Conservation (phyloP, 2,888 invertebrate genomes). For the Syritta pipiens region DNA sequence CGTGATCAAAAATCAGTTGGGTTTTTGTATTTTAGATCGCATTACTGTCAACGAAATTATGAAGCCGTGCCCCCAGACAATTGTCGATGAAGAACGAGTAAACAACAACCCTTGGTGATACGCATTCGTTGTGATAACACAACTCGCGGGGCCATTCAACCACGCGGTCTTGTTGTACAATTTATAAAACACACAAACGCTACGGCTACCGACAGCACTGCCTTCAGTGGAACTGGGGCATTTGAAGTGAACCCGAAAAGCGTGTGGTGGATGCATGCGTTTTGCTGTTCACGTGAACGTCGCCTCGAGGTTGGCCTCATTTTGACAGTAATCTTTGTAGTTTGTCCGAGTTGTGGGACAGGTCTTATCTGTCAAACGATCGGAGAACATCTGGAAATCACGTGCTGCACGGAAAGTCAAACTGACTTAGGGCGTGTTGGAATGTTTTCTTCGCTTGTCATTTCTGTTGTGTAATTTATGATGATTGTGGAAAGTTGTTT, state of each 20-base stretch:
- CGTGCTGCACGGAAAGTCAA: no score
- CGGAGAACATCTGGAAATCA: no score
- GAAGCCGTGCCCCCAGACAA: constrained; percentile 47
- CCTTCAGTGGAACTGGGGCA: constrained; percentile 13
- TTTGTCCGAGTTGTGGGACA: no score
- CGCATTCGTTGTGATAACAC: constrained; percentile 26
- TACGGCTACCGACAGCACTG: no score
- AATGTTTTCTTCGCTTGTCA: no score
- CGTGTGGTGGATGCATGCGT: constrained; percentile 8
- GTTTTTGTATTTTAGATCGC: constrained; percentile 19
- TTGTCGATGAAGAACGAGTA: constrained; percentile 1
- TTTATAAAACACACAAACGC: no score
- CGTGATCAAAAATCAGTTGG: constrained; percentile 55
- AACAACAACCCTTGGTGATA: constrained; percentile 18
- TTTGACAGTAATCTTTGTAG: no score
- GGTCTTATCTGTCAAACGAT: no score
- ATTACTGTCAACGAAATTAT: background rate
- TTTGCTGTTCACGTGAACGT: constrained; percentile 24
- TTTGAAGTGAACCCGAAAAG: constrained; percentile 21
- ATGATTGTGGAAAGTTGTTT: no score
- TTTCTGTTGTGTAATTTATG: no score
- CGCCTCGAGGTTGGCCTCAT: background rate
- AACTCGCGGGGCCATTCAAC: constrained; percentile 23
- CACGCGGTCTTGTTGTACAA: no score
- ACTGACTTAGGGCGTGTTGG: no score